Base-by-base conservation (phyloP, 92 coral and sea anemone genomes). In the Siderastrea siderea region DNA sequence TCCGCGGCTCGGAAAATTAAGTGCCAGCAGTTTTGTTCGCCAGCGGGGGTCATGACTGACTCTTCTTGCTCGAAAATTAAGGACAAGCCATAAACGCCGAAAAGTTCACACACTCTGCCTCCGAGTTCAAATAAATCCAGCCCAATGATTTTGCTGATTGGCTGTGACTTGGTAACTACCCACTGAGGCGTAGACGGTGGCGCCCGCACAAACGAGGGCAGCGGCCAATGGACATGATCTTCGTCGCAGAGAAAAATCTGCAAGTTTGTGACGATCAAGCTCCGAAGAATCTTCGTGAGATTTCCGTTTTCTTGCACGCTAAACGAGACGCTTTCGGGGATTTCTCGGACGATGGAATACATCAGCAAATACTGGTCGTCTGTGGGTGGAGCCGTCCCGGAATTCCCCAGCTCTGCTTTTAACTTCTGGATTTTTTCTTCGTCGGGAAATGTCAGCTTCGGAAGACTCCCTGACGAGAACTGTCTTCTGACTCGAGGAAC, bases 211-310 rank as follows among this genome's bases (percentile, higher is more conserved):
- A 95, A 97, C 15, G 97, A 89, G 79, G 98, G 99, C 88, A 94
- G 87, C 65, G 99, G 99, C 99, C 99, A 97, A 63, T 97, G 99
- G 67, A 97, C 94, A 79, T 97, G 99, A 77, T 97, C 99, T 80
- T 97, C 99, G 75, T 97, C 99, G 78, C 98, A 97, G 12, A 97
- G 89, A 78, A 93, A 97, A 57, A 97, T 84, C 87, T 89, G 77
- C 85, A 95, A 88, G n/a, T 94, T 94, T 68, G 94, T 97, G 62
- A 97, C 97, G 81, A 95, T 90, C 77, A 97, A 78, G 81, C 93
- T 95, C 17, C 99, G 94, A 66, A 96, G 96, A 80, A 93, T 87
- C 85, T 89, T 97, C 63, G 99, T 91, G 14, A 96, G 93, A 48
- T 87, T 77, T 65, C 93, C 95, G 83, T 26, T 90, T 68, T 94